phyloP scores from a whole-genome alignment of 2,888 invertebrate species.

The Meghimatium bilineatum region DNA sequence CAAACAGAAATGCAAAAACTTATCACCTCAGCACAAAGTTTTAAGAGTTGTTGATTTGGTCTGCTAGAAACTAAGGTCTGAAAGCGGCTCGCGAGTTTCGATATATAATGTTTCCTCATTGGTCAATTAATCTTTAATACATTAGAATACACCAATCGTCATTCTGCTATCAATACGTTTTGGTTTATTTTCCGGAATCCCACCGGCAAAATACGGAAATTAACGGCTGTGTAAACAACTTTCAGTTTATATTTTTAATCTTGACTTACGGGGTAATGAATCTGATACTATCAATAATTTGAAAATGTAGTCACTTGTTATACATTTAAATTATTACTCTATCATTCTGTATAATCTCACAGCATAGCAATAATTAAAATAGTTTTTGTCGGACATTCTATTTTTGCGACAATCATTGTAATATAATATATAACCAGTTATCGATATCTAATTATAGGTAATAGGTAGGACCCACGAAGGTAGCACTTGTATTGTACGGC shows the following conservation, averaged over 20 bases:
- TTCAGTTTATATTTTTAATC: slow-evolving; percentile 11
- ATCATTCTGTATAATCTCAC: neutral
- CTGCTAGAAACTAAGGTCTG: slow-evolving; percentile 31
- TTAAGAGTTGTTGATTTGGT: slow-evolving; percentile 14
- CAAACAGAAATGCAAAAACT: neutral
- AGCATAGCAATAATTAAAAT: neutral
- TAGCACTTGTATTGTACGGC: too few relatives aligned
- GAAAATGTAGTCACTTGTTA: neutral
- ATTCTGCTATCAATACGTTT: neutral
- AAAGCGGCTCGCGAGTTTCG: neutral
- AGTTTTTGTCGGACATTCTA: too few relatives aligned
- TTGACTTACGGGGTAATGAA: neutral
- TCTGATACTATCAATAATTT: neutral
- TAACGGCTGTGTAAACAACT: slow-evolving; percentile 35
- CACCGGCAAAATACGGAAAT: slow-evolving; percentile 53
- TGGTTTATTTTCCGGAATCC: slow-evolving; percentile 31
- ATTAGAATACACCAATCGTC: slow-evolving; percentile 17
- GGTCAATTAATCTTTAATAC: neutral
- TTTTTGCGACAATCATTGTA: too few relatives aligned
- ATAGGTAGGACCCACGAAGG: too few relatives aligned
- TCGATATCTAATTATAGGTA: slow-evolving; percentile 11
- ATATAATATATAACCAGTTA: neutral
- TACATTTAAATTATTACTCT: neutral
- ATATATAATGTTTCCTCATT: slow-evolving; percentile 1
- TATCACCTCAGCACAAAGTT: neutral